Base-by-base conservation (phyloP, 2,797 vertebrate genomes). In the Coilia nasus region DNA sequence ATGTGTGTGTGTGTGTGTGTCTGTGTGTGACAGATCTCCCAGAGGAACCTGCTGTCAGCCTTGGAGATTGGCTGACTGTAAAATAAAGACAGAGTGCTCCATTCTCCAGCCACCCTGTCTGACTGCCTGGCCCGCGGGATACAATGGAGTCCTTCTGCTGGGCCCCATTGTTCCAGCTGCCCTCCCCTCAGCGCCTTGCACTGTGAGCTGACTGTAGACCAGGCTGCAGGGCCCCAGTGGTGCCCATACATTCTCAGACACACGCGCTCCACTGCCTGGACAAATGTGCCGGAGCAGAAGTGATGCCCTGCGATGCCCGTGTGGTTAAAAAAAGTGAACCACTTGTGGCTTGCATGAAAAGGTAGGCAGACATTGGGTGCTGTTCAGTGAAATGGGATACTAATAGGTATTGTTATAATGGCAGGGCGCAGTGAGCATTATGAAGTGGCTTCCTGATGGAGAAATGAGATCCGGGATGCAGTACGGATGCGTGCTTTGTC, bases 141-240 rank as follows among this genome's bases (percentile, higher is more conserved):
- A 95, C 93, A 95, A 94, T 93, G 90, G 92, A 83, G 89, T 90
- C 91, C 90, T 91, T 94, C 93, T 94, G 89, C 88, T 90, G 90
- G 85, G 64, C 85, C 85, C 92, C 85, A 93, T 94, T 95, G 93
- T 94, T 90, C 90, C 85, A 86, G 50, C 86, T 46, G 82, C 67
- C 90, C 90, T 19, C 71, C 17, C 35, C 21, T 11, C 89, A 90
- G 83, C 90, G 89, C 89, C 87, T 90, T 89, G 89, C 85, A 88
- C 87, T 92, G 90, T 90, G 84, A 80, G 64, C 92, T 89, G 90
- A 92, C 89, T 91, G 87, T 60, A 92, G 88, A 89, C 88, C 11
- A 83, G 23, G 59, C 35, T 57, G 83, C 47, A 82, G 83, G 64
- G 83, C 84, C 59, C 67, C 82, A 86, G 90, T 89, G 91, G 28